Conservation (phyloP, 2,797 vertebrate genomes). For the Cyprinodon diabolis region DNA sequence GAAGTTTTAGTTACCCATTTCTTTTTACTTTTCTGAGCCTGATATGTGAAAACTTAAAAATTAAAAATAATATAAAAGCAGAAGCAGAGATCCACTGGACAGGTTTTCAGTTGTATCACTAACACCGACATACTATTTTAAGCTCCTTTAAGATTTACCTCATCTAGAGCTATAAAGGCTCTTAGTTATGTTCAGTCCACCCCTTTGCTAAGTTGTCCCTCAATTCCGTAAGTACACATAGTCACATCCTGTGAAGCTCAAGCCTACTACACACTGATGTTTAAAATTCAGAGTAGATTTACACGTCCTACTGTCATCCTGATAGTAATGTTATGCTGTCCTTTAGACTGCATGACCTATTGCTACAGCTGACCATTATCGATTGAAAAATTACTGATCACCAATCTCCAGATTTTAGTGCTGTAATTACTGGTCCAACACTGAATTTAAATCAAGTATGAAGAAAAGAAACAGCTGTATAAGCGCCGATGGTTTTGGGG, state of each 20-base stretch:
- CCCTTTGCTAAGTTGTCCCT: background rate
- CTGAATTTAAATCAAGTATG: background rate
- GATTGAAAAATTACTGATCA: background rate
- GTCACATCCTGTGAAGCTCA: background rate
- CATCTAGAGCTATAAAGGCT: conserved; percentile 45
- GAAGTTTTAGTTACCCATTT: conserved; percentile 78
- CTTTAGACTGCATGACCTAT: background rate
- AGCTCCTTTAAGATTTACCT: conserved; percentile 67
- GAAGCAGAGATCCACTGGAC: conserved; percentile 77
- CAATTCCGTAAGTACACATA: background rate
- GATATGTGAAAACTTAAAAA: conserved; percentile 78
- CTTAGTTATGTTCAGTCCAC: background rate
- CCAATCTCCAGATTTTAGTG: background rate
- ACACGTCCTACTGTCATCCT: background rate
- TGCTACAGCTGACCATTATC: background rate
- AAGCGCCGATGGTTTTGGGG: background rate
- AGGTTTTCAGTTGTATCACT: conserved; percentile 44
- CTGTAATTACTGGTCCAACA: background rate
- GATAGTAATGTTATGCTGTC: background rate
- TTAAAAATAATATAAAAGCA: conserved; percentile 77
- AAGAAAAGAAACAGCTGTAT: background rate
- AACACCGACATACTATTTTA: conserved; percentile 44
- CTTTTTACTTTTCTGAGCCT: conserved; percentile 61
- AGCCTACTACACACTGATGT: background rate
- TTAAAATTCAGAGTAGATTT: background rate